These are phyloP conservation scores for Spheniscus humboldti DNA, from an alignment of 2,797 vertebrate species.

Conservation along the genomic window DNA sequence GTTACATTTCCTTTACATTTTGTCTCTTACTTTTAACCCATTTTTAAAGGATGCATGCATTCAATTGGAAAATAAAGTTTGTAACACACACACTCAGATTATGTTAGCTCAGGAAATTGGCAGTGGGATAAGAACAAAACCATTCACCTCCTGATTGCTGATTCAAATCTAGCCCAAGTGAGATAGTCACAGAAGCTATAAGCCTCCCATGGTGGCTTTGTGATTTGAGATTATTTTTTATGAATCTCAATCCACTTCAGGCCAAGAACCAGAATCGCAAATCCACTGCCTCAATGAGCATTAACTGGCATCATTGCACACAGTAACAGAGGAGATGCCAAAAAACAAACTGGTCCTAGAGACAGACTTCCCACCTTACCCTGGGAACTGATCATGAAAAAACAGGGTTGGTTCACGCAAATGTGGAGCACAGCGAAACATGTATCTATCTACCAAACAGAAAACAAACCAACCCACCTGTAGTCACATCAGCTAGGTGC, in stretches of 20 bases:
- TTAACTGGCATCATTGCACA: constrained; percentile 20
- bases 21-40: constrained; percentile 3
- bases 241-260: constrained; percentile 43
- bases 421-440: not conserved
- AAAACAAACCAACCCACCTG: not conserved
- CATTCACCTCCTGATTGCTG: constrained; percentile 49
- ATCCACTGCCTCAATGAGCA: constrained; percentile 38
- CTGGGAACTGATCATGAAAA: not conserved
- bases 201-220: constrained; percentile 38
- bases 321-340: not conserved
- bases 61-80: constrained; percentile 48
- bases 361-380: not conserved
- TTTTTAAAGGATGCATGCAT: constrained; percentile 25
- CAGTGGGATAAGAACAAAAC: constrained; percentile 52
- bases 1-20: constrained; percentile 47
- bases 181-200: constrained; percentile 36
- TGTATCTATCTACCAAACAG: not conserved
- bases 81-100: not conserved
- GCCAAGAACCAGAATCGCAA: constrained; percentile 18
- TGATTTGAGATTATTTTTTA: constrained; percentile 58
- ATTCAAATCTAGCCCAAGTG: constrained; percentile 57
- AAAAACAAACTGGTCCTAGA: not conserved
- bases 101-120: constrained; percentile 37
- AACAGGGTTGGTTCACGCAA: not conserved
- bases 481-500: not conserved